Base-by-base conservation (phyloP, 2,113 vertebrate genomes). In the Pleuronectes platessa region DNA sequence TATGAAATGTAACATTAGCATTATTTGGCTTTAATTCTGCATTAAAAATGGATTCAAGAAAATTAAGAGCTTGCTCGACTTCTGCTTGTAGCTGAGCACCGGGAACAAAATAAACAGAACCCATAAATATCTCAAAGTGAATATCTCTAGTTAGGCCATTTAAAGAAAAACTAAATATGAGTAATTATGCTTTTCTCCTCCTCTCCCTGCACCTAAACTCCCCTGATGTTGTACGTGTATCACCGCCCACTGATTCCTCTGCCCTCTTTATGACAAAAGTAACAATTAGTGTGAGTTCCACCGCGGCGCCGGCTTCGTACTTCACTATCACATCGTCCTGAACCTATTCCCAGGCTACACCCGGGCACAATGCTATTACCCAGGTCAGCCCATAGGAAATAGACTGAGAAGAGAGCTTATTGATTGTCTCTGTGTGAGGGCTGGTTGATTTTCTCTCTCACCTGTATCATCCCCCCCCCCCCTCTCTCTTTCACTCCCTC, bases 331-430 rank as follows among this genome's bases (percentile, higher is more conserved):
- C 75, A 64, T 74, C 83, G 82, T 81, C 85, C 72, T 15, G 18
- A 81, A 55, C 78, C 67, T 62, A 86, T 86, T 86, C 85, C 86
- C 84, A 45, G 81, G 82, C 78, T 83, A 47, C 74, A 80, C 76
- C 37, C 74, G 58, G 70, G 65, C 71, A 81, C 87, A 74, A 68
- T 78, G 87, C 89, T 89, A 85, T 87, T 89, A 92, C 85, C 78
- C 71, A 66, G 81, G 82, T 78, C 76, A 56, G 82, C 88, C 87
- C 87, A 85, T 78, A 90, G 88, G 88, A 90, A 91, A 87, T 89
- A 88, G 88, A 86, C 77, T 88, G 84, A 90, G 87, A 72, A 79
- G 78, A 83, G 87, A 82, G 83, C 80, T 88, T 92, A 92, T 92
- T 86, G 90, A 92, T 92, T 89, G 79, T 83, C 85, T 90, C 81